Evolutionary conservation across 2,888 invertebrate genomes (phyloP).

Genomic region (Conus canariensis): DNA sequence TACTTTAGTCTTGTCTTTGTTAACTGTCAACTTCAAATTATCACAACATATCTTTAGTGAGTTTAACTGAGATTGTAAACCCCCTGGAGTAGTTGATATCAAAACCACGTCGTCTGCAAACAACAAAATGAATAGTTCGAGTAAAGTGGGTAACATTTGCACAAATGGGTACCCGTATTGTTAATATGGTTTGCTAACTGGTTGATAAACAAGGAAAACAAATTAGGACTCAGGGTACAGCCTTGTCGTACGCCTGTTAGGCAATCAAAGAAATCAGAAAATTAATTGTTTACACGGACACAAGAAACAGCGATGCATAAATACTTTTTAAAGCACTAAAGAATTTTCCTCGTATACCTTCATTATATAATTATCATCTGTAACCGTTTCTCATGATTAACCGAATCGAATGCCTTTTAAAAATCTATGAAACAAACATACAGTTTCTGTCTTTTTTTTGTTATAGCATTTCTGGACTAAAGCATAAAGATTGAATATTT

Average conservation of each 20-base stretch:
- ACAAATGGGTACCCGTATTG: neutral
- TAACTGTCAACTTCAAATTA: too few species aligned
- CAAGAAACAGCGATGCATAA: neutral
- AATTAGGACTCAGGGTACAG: neutral
- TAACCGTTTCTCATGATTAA: neutral
- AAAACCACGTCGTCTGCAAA: neutral
- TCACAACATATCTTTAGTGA: too few species aligned
- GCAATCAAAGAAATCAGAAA: neutral
- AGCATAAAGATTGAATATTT: too few species aligned
- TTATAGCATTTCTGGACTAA: too few species aligned
- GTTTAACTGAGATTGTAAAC: too few species aligned
- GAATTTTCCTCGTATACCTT: neutral
- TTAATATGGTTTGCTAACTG: neutral
- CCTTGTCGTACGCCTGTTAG: neutral
- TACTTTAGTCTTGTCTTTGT: too few species aligned
- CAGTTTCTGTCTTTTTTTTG: too few species aligned
- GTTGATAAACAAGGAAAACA: neutral
- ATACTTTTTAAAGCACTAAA: neutral
- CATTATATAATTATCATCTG: neutral
- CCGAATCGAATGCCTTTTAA: neutral
- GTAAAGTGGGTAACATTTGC: neutral
- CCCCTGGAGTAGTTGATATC: too few species aligned
- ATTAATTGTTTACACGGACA: neutral
- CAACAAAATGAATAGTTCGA: neutral
- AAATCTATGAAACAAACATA: too few species aligned